Percentiles rank a stretch among this genome's conserved stretches.
Conservation (phyloP, 30 jellyfish, hydroid and myxozoan species). For the Aurelia aurita region DNA sequence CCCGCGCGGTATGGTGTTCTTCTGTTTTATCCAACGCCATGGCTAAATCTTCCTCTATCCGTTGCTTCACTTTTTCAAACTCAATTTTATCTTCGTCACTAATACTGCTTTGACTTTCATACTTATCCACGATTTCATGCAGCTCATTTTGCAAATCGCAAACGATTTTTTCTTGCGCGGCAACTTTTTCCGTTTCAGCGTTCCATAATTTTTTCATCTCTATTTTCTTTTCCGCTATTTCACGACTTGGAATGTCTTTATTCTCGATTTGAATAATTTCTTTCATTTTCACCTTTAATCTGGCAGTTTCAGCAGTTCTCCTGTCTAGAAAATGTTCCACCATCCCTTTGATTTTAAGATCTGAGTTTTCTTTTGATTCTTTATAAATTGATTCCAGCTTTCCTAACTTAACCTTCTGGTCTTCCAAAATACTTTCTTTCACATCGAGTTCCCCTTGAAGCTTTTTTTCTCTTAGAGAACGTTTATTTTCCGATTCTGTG, state of each 20-base stretch:
- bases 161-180: slow-evolving; percentile 76
- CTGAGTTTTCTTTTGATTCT: slow-evolving; percentile 67
- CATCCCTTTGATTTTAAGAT: slow-evolving; percentile 56
- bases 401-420: slow-evolving; percentile 60
- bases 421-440: slow-evolving; percentile 61
- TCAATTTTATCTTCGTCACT: slow-evolving; percentile 74
- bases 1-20: slow-evolving; percentile 56
- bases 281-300: slow-evolving; percentile 63
- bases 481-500: slow-evolving; percentile 83
- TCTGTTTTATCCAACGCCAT: slow-evolving; percentile 58
- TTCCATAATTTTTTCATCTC: slow-evolving; percentile 76
- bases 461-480: slow-evolving; percentile 67
- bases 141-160: slow-evolving; percentile 54
- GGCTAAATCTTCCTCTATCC: slow-evolving; percentile 20
- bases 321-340: slow-evolving; percentile 63
- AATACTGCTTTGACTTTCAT: slow-evolving; percentile 70
- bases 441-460: slow-evolving; percentile 61
- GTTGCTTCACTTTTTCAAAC: slow-evolving; percentile 53
- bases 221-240: slow-evolving; percentile 36
- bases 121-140: slow-evolving; percentile 55
- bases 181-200: slow-evolving; percentile 60
- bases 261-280: slow-evolving; percentile 64
- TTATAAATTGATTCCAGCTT: slow-evolving; percentile 54
- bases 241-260: slow-evolving; percentile 27
- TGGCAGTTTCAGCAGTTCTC: slow-evolving; percentile 76